Evolutionary conservation across 2,797 vertebrate species (phyloP).

Genomic region (Oophaga sylvatica): DNA sequence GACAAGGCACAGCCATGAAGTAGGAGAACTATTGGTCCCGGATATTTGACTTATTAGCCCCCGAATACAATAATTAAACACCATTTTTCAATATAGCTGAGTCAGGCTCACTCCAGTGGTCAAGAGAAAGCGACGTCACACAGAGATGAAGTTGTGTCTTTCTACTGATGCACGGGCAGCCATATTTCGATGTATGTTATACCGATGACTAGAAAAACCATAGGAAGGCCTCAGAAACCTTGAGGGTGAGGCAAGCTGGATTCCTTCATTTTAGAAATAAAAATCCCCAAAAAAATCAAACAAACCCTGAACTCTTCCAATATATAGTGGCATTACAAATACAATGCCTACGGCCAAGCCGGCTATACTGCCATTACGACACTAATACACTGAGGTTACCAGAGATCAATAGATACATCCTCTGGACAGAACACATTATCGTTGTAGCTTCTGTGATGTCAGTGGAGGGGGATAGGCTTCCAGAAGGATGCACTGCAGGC

Average conservation of each 20-base stretch:
- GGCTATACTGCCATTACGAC: not conserved
- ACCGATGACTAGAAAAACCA: slow-evolving; percentile 8
- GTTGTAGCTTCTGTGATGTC: slow-evolving; percentile 26
- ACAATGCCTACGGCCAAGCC: not conserved
- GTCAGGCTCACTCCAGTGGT: slow-evolving; percentile 51
- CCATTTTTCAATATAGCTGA: slow-evolving; percentile 50
- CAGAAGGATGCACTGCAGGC: slow-evolving; percentile 28
- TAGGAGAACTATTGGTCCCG: not conserved
- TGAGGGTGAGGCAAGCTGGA: not conserved
- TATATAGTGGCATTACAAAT: not conserved
- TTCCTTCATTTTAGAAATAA: not conserved
- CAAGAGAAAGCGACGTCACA: slow-evolving; percentile 53
- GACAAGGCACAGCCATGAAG: not conserved
- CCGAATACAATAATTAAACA: slow-evolving; percentile 31
- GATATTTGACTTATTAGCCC: not conserved
- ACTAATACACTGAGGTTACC: not conserved
- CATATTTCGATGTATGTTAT: slow-evolving; percentile 52
- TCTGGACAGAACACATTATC: slow-evolving; percentile 10
- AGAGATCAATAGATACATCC: not conserved
- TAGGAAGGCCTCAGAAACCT: slow-evolving; percentile 3
- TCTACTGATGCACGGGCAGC: slow-evolving; percentile 42
- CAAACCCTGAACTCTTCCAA: not conserved
- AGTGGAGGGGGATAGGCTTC: slow-evolving; percentile 11
- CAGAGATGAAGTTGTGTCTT: slow-evolving; percentile 47
- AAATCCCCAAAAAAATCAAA: not conserved